Evolutionary conservation across 2,797 vertebrate genomes (phyloP), one percentile per base, ranked within the genome.

Genomic region (Chanos chanos): DNA sequence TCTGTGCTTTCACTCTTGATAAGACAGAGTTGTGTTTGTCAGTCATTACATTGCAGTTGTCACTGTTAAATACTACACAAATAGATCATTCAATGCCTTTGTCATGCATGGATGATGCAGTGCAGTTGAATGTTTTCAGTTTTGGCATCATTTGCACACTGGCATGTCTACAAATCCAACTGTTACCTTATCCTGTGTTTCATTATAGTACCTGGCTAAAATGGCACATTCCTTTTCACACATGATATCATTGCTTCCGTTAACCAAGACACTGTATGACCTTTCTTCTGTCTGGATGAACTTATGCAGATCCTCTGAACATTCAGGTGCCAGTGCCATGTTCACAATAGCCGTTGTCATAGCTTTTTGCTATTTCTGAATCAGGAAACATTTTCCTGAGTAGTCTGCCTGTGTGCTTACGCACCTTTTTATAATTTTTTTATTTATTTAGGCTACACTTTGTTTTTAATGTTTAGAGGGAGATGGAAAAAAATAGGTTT

Each of bases 151-250:
- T 64, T n/a, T 75, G 25, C 56, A 72, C 37, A 72, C 53, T 54
- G 68, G 61, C 68, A 77, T 69, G 13, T 74, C 68, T 30, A 66
- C 41, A 74, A 77, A 74, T 71, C 57, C 64, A 68, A 63, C 64
- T 54, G 52, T 19, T 21, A 77, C 65, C 56, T 57, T 71, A 56
- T 71, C 64, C 19, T 64, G 30, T 60, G 39, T 25, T 64, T 74
- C 72, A 68, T 22, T 45, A 18, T 54, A 74, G 64, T 64, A 65
- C 37, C 60, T 60, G 33, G 22, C 58, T 66, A 70, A 60, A 45
- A 68, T 61, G 8, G 49, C 61, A 68, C 65, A 64, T 13, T 72
- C 44, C 10, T 64, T 72, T 44, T 64, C 65, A 68, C 43, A 61
- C 60, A 68, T 68, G 34, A 61, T 68, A 27, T 64, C 37, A 43